Conservation (phyloP, 2,888 invertebrate genomes). For the Stenurella melanura region DNA sequence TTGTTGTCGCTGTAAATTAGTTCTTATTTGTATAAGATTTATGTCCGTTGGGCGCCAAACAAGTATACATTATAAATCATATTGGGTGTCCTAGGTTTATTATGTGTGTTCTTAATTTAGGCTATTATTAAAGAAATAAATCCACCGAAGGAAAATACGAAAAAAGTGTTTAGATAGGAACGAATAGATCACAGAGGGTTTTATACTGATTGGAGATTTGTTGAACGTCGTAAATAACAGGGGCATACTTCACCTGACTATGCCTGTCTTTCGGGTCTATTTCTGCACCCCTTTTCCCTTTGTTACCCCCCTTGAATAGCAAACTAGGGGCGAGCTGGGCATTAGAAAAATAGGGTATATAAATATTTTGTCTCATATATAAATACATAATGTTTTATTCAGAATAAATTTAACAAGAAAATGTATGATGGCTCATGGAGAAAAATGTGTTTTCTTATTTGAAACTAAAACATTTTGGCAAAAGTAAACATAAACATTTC, state of each 20-base stretch:
- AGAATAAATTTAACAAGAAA: too few species aligned
- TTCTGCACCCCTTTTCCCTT: conserved; percentile 14
- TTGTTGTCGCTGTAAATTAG: conserved; percentile 40
- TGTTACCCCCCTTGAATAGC: neutral
- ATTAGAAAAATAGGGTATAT: neutral
- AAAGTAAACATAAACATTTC: too few species aligned
- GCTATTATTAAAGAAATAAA: conserved; percentile 44
- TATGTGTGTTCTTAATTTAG: conserved; percentile 41
- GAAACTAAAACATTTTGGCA: too few species aligned
- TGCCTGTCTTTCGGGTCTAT: conserved; percentile 28
- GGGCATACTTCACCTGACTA: conserved; percentile 50
- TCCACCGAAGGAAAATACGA: conserved; percentile 33
- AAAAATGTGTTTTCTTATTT: too few species aligned
- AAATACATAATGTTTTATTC: too few species aligned
- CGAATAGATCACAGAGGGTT: conserved; percentile 59
- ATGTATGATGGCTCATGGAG: too few species aligned
- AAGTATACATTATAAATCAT: conserved; percentile 40
- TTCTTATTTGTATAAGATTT: conserved; percentile 41
- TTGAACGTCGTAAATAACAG: conserved; percentile 60
- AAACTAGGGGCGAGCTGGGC: conserved; percentile 12
- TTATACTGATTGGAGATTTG: conserved; percentile 62
- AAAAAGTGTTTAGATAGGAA: conserved; percentile 49
- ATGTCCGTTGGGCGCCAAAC: conserved; percentile 32
- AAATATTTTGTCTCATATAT: too few species aligned
- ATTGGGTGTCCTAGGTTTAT: conserved; percentile 34